phyloP scores from a whole-genome alignment of 2,797 vertebrate genomes.

The Mormyrops attenuatus region DNA sequence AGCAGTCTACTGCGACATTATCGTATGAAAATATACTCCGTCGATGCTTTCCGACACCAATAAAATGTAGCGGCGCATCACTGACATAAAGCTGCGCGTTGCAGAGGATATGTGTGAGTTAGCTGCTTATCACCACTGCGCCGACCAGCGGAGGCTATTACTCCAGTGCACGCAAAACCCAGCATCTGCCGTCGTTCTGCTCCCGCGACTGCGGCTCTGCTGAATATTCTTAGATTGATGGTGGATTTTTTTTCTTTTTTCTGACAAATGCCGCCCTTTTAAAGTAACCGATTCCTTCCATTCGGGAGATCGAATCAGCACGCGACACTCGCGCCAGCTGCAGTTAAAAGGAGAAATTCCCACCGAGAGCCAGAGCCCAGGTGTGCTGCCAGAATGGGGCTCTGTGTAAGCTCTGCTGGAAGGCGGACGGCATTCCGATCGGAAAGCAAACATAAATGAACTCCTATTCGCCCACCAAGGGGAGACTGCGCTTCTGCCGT shows the following conservation, averaged over 20 bases:
- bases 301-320: conserved; percentile 1
- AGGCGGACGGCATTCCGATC: neutral
- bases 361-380: neutral
- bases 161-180: conserved; percentile 42
- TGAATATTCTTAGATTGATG: conserved; percentile 22
- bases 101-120: conserved; percentile 53
- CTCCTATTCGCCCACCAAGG: neutral
- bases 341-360: conserved; percentile 10
- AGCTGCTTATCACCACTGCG: conserved; percentile 55
- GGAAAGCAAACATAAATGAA: neutral
- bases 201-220: conserved; percentile 44
- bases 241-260: neutral
- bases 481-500: neutral
- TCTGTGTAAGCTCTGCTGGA: neutral
- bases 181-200: conserved; percentile 49
- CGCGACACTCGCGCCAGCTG: conserved; percentile 15
- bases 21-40: conserved; percentile 55
- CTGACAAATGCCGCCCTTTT: conserved; percentile 28
- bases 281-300: conserved; percentile 26
- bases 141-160: conserved; percentile 47
- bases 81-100: conserved; percentile 50
- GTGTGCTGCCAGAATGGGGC: neutral
- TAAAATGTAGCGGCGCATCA: conserved; percentile 50
- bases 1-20: conserved; percentile 50
- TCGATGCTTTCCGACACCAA: conserved; percentile 48